Percentiles rank a stretch among this genome's conserved stretches.
Evolutionary conservation across 2,113 vertebrate genomes (phyloP).

Genomic region (Muntiacus reevesi): DNA sequence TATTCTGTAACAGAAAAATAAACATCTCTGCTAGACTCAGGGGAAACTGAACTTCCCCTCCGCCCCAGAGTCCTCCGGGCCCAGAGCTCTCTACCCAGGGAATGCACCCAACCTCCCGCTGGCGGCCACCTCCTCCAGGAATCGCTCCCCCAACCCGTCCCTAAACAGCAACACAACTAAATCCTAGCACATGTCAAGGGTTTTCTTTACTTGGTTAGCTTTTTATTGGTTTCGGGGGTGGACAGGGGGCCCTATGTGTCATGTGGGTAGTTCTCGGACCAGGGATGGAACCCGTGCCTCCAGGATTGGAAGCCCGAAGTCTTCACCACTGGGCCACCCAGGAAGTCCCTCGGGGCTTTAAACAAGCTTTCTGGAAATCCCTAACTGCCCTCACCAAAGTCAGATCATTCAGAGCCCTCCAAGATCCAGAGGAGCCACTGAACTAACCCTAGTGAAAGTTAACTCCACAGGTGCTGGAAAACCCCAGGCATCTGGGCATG

Average conservation of each 20-base stretch:
- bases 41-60: background rate
- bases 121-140: background rate
- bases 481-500: rapidly evolving
- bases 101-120: background rate
- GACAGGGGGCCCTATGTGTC: background rate
- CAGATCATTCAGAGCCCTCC: background rate
- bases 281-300: background rate
- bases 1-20: background rate
- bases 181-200: rapidly evolving
- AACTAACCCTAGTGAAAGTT: rapidly evolving
- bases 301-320: background rate
- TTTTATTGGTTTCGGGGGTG: background rate
- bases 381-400: rapidly evolving
- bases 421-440: background rate
- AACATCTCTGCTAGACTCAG: background rate
- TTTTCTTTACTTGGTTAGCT: background rate
- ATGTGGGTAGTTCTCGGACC: background rate
- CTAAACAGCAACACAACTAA: background rate
- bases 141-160: rapidly evolving
- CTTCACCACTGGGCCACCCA: background rate
- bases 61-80: rapidly evolving
- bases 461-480: rapidly evolving
- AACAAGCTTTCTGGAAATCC: background rate
- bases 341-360: background rate
- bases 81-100: background rate